Percentiles rank a stretch among this genome's conserved stretches.
Conservation (phyloP, 2,888 invertebrate genomes). For the Caenorhabditis sp. region DNA sequence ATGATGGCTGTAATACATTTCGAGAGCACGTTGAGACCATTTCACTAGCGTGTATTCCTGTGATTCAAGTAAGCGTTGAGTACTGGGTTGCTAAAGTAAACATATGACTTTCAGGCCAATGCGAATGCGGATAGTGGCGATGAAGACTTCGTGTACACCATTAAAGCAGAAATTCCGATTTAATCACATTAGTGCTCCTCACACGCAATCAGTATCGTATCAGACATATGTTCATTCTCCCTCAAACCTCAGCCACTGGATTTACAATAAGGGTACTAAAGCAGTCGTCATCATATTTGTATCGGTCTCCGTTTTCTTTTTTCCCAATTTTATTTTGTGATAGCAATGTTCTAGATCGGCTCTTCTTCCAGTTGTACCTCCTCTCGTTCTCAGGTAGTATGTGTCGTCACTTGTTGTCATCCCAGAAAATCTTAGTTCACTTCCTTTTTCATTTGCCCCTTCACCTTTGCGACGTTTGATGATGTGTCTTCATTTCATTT, state of each 20-base stretch:
- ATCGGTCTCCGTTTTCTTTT: constrained; percentile 25
- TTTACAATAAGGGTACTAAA: not conserved
- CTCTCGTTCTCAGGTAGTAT: not conserved
- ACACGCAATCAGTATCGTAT: constrained; percentile 20
- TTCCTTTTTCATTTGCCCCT: constrained; percentile 34
- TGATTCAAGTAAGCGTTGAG: constrained; percentile 77
- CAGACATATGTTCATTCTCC: not conserved
- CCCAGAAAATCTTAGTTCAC: constrained; percentile 37
- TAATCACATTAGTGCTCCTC: constrained; percentile 18
- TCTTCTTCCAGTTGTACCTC: not conserved
- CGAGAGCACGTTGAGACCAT: constrained; percentile 81
- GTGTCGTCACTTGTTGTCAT: constrained; percentile 26
- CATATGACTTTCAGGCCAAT: constrained; percentile 77
- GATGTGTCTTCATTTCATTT: constrained; percentile 42
- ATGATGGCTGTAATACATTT: constrained; percentile 79
- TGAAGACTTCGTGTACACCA: constrained; percentile 78
- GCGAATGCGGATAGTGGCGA: constrained; percentile 76
- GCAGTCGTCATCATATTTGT: constrained; percentile 27
- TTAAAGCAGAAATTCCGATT: constrained; percentile 75
- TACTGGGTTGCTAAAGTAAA: not conserved
- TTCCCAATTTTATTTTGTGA: constrained; percentile 37
- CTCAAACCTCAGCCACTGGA: constrained; percentile 34
- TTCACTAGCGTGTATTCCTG: constrained; percentile 81
- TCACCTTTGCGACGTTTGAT: constrained; percentile 34
- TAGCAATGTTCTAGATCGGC: constrained; percentile 17